Base-by-base conservation (phyloP, 2,113 vertebrate genomes). In the Gadus chalcogrammus region DNA sequence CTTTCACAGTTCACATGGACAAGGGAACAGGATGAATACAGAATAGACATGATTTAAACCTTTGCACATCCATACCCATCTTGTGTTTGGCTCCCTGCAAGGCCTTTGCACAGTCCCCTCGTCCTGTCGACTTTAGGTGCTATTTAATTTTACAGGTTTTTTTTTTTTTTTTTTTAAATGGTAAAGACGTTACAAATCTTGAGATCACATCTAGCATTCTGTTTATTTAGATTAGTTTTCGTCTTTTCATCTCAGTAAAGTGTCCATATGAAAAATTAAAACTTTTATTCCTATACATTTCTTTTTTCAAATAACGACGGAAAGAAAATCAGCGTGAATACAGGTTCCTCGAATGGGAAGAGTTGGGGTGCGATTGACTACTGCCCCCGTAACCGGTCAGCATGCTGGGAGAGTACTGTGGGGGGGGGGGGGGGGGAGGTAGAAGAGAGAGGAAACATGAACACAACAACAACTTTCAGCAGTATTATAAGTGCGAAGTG, bases 341-440 rank as follows among this genome's bases (percentile, higher is more conserved):
- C 84, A 90, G 84, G 80, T 92, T 93, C 81, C 91, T 91, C 74
- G 91, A 91, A 87, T 91, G 90, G 85, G 89, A 65, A 11, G 90
- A 88, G 80, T 91, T 92, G 81, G 88, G 85, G 81, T 89, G 91
- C 89, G 91, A 91, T 91, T 92, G 91, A 91, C 83, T 84, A 91
- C 83, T 84, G 82, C 89, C 87, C 85, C 89, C 90, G 16, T 92
- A 93, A 85, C 91, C 91, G 87, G 89, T 93, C 90, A 93, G 89
- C 92, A 93, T 93, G 91, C 92, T 93, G 90, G 92, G 91, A 90
- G 91, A 93, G 88, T 93, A 93, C 92, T 93, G 91, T 64, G 31
- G 31, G 4, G 4, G 2, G 4, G 31, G 31, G 6, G 31, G 31
- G 4, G 15, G 55, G 3, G 17, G 7, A n/a, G 15, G 17, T 3